Conservation (phyloP, 1,140 invertebrate genomes). For the Neodiprion lecontei region DNA sequence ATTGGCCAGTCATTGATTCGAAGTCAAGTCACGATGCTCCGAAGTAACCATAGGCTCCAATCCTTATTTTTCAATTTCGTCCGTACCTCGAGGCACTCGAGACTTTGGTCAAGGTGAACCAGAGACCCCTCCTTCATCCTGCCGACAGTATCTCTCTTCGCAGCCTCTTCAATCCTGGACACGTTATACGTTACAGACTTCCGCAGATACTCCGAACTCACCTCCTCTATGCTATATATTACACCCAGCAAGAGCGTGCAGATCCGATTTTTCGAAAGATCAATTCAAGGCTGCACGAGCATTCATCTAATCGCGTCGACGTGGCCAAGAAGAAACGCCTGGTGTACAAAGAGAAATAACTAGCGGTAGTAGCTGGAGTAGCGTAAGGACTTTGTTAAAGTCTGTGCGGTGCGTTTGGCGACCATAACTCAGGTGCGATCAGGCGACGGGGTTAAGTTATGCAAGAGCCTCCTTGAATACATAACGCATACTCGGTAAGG, state of each 20-base stretch:
- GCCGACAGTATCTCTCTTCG: background rate
- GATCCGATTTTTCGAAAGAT: too few relatives aligned
- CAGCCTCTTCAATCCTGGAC: background rate
- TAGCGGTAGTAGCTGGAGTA: background rate
- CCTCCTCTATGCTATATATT: background rate
- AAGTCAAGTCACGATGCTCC: background rate
- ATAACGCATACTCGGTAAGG: constrained; percentile 33
- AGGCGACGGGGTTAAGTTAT: constrained; percentile 1
- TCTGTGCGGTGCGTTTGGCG: background rate
- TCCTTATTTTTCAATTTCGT: background rate
- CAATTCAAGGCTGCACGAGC: too few relatives aligned
- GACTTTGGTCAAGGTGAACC: constrained; percentile 7
- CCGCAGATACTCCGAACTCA: background rate
- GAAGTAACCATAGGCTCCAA: background rate
- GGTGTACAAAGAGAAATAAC: too few relatives aligned
- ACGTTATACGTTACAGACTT: background rate
- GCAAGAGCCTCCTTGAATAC: constrained; percentile 17
- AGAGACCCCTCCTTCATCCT: background rate
- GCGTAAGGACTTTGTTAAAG: background rate
- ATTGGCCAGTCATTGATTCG: background rate
- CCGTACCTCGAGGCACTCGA: background rate
- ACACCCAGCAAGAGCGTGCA: too few relatives aligned
- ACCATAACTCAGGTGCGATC: background rate
- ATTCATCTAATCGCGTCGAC: too few relatives aligned
- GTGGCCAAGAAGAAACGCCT: too few relatives aligned